These are phyloP conservation scores for Falco concolor DNA, from an alignment of 2,797 vertebrate genomes.

Conservation along the genomic window DNA sequence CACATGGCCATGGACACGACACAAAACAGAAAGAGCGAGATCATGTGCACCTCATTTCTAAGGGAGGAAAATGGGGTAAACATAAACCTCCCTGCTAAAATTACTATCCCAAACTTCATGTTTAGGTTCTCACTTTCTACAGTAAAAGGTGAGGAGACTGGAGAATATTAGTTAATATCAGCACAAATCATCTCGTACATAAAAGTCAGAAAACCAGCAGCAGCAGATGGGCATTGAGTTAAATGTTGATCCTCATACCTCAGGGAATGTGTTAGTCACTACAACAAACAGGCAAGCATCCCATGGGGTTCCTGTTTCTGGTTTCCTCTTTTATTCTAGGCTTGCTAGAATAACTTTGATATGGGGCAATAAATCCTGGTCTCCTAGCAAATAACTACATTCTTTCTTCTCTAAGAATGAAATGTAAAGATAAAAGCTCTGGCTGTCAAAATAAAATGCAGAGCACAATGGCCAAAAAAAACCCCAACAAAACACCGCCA, in stretches of 20 bases:
- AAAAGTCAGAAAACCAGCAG: not conserved
- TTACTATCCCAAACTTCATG: not conserved
- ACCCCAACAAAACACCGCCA: too few species aligned
- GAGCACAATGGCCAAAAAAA: not conserved
- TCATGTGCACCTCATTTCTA: too few species aligned
- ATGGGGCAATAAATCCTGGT: not conserved
- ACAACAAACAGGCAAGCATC: not conserved
- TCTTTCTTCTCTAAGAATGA: not conserved
- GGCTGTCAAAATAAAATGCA: not conserved
- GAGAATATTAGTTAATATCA: not conserved
- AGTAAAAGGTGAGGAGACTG: not conserved
- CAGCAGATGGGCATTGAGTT: not conserved
- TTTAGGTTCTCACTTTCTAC: not conserved
- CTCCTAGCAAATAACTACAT: not conserved
- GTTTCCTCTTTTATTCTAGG: not conserved
- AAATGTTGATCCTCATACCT: not conserved
- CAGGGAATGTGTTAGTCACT: not conserved
- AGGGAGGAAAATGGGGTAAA: not conserved
- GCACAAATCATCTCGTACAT: not conserved
- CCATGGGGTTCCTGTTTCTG: not conserved
- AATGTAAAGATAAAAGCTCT: not conserved
- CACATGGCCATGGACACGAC: accelerated
- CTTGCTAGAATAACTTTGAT: not conserved
- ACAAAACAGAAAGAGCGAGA: not conserved
- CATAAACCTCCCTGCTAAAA: not conserved